Base-by-base conservation (phyloP, 1,140 invertebrate species). In the Nilaparvata lugens region DNA sequence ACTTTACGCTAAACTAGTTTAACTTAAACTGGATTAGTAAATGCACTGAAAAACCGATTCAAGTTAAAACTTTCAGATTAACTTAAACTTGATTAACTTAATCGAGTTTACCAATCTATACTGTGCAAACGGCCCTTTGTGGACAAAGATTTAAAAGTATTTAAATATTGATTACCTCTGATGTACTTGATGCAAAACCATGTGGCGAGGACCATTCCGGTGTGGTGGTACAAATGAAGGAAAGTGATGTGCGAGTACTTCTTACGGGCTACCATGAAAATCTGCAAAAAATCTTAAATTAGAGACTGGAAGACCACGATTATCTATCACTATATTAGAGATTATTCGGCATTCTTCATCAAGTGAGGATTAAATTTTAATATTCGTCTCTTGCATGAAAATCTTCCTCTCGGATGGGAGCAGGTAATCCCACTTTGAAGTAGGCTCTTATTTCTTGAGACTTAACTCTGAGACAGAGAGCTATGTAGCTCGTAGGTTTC, bases 221-320 rank as follows among this genome's bases (percentile, higher is more conserved):
- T 76, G 66, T 89, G 86, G 65, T 89, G 86, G 65, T 87, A 88
- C 0, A 88, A 73, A 67, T 93, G 89, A 0, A 92, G 79, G 65
- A 85, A 87, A 0, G 84, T 81, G n/a, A 91, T 81, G 76, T 91
- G 86, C 18, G 81, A 81, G 51, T 84, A 76, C 62, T 88, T 88
- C 72, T 91, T 91, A 14, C 87, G 76, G 23, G 91, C 69, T 4
- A 93, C 84, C 71, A 93, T 92, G 74, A 93, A 93, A 31, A 91
- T 70, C 77, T 81, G 66, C 28, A 73, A 64, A 58, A 35, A 35
- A 11, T 35, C 31, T 35, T 11, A 35, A 35, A 35, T 35, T 35
- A 35, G 31, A 35, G 7, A 35, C 31, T n/a, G 16, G 19, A 11
- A 9, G 9, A 23, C 2, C 19, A 23, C 19, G 19, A 51, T 23